Conservation (phyloP, 2,888 invertebrate genomes). For the Heliothis peltigera region DNA sequence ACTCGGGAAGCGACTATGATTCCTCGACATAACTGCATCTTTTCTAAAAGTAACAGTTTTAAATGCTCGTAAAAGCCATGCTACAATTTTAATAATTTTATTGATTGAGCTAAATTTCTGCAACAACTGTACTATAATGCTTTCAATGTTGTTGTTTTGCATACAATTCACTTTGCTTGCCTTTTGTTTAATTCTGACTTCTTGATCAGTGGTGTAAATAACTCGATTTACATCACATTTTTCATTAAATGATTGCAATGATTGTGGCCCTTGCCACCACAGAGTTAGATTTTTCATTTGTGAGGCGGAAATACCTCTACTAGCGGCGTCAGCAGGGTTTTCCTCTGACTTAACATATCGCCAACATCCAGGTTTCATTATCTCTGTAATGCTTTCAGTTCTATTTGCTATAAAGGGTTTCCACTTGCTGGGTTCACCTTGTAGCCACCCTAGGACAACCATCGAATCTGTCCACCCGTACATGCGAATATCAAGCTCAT, state of each 20-base stretch:
- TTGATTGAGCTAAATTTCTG: conserved; percentile 25
- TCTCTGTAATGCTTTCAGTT: neutral
- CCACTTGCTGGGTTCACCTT: neutral
- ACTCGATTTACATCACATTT: neutral
- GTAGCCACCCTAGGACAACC: too few species aligned
- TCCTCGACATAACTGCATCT: conserved; percentile 10
- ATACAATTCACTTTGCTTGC: neutral
- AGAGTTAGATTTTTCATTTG: conserved; percentile 35
- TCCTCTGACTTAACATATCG: too few species aligned
- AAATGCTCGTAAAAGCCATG: conserved; percentile 26
- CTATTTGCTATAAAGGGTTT: too few species aligned
- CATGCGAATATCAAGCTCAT: too few species aligned
- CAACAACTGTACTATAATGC: conserved; percentile 11
- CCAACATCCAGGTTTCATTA: conserved; percentile 28
- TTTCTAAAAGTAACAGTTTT: conserved; percentile 25
- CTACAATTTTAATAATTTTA: conserved; percentile 18
- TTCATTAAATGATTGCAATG: neutral
- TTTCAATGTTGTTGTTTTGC: conserved; percentile 2
- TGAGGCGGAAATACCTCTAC: conserved; percentile 30
- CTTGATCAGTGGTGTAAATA: neutral
- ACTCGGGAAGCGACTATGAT: neutral
- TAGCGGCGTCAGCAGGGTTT: conserved; percentile 42
- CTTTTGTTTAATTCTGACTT: neutral
- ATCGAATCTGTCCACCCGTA: too few species aligned
- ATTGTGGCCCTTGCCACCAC: conserved; percentile 52